Base-by-base conservation (phyloP, 2,113 vertebrate species). In the Podarcis cretensis region DNA sequence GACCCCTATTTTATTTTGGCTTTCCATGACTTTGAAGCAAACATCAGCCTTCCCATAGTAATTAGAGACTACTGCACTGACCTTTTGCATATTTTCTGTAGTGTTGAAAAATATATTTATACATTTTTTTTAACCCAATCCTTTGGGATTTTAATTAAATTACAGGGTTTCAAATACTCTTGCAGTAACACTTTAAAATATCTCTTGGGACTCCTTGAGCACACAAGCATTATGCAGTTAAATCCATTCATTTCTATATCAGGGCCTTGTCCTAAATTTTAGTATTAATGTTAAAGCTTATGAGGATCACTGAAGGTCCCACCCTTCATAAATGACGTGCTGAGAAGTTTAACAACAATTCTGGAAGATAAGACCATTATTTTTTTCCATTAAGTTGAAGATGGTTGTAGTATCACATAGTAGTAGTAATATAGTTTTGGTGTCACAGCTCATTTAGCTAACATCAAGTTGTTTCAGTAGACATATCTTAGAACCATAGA, bases 11-110 rank as follows among this genome's bases (percentile, higher is more conserved):
- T 94, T 88, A 81, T 85, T 87, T 91, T 84, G 88, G 25, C 93
- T 95, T 88, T 93, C 94, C 96, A 90, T 91, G 77, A 91, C 94
- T 96, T 94, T 95, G 83, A 95, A 95, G 83, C 90, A 95, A 86
- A 88, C 93, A 59, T 25, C 94, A 81, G 86, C 84, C 88, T 90
- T 94, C 85, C 79, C 78, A 88, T 87, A 91, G 92, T 54, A 77
- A 94, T 85, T 89, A 16, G 18, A 54, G 92, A 94, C 91, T 94
- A 87, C 73, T 91, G 90, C 91, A 91, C 90, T 91, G 68, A 69
- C 69, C 10, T 86, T 87, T 59, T 82, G 83, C 81, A 6, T 89
- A 21, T 91, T 37, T 89, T 87, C 54, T 90, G 74, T 69, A 88
- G 83, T 4, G 27, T 81, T 63, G 59, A 88, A 25, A 79, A 71